A percentile compares a stretch with the other conserved stretches of the same genome.
Conservation (phyloP, 2,113 vertebrate genomes). For the Orientallactaga bullata region DNA sequence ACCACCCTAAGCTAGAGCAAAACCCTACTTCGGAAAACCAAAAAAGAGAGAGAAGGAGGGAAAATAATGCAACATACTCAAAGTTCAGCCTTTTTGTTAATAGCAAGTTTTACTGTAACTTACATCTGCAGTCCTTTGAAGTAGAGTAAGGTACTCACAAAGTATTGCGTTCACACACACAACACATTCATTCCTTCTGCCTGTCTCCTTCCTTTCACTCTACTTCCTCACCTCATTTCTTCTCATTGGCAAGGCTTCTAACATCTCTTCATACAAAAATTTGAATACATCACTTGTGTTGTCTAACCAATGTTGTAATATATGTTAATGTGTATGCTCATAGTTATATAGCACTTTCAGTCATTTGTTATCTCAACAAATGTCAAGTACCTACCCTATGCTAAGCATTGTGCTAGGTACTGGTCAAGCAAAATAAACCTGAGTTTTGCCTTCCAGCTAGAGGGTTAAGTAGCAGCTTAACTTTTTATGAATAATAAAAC, state of each 20-base stretch:
- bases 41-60: neutral
- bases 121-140: neutral
- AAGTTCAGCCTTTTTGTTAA: neutral
- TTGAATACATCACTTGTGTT: neutral
- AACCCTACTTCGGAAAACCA: too few species aligned
- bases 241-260: neutral
- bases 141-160: neutral
- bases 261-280: neutral
- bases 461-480: neutral
- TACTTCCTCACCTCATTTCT: neutral
- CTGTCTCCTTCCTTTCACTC: neutral
- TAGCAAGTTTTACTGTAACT: neutral
- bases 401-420: neutral
- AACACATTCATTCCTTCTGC: neutral
- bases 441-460: neutral
- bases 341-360: neutral
- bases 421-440: neutral
- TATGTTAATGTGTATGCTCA: neutral
- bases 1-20: too few species aligned
- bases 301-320: neutral
- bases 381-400: neutral
- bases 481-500: slow-evolving; percentile 19
- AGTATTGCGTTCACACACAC: too few species aligned
- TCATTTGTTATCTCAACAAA: neutral
- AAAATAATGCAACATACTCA: neutral